Percentiles rank a stretch among this genome's conserved stretches.
Conservation (phyloP, 2,113 vertebrate species). For the Dipodomys spectabilis region DNA sequence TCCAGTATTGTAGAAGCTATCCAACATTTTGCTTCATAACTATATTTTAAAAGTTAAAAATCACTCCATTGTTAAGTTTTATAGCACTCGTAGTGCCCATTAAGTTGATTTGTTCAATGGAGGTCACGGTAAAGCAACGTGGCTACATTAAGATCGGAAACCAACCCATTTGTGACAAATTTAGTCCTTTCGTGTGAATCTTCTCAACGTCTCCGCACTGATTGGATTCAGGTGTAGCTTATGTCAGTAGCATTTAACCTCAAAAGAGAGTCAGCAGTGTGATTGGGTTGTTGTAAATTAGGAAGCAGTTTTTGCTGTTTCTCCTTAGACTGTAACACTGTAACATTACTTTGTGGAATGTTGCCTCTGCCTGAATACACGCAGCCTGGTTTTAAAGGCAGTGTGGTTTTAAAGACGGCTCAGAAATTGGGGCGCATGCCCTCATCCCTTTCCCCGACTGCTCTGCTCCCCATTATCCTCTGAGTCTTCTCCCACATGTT, state of each 20-base stretch:
- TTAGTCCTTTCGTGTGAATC: slow-evolving; percentile 87
- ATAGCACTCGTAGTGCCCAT: slow-evolving; percentile 89
- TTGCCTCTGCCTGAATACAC: slow-evolving; percentile 52
- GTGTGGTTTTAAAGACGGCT: slow-evolving; percentile 61
- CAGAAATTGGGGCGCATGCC: slow-evolving; percentile 62
- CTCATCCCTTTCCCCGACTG: slow-evolving; percentile 62
- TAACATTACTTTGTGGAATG: neutral
- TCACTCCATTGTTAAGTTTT: slow-evolving; percentile 91
- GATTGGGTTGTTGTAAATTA: slow-evolving; percentile 81
- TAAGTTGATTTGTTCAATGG: slow-evolving; percentile 91
- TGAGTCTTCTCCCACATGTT: slow-evolving; percentile 84
- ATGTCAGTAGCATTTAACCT: slow-evolving; percentile 86
- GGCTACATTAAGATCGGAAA: slow-evolving; percentile 89
- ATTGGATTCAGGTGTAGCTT: slow-evolving; percentile 91
- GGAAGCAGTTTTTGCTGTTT: slow-evolving; percentile 55
- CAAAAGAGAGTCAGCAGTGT: slow-evolving; percentile 79
- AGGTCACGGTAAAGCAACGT: slow-evolving; percentile 87
- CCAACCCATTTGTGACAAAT: slow-evolving; percentile 89
- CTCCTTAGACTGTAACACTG: slow-evolving; percentile 57
- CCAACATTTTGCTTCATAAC: slow-evolving; percentile 90
- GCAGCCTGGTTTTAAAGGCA: too few species aligned
- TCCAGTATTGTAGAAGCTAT: slow-evolving; percentile 90
- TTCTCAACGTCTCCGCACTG: slow-evolving; percentile 84
- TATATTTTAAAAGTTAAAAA: slow-evolving; percentile 91
- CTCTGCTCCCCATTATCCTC: slow-evolving; percentile 82